A percentile compares a stretch with the other conserved stretches of the same genome.
These are phyloP conservation scores for Caenorhabditis sp. DNA, from an alignment of 2,888 invertebrate species.

Conservation along the genomic window DNA sequence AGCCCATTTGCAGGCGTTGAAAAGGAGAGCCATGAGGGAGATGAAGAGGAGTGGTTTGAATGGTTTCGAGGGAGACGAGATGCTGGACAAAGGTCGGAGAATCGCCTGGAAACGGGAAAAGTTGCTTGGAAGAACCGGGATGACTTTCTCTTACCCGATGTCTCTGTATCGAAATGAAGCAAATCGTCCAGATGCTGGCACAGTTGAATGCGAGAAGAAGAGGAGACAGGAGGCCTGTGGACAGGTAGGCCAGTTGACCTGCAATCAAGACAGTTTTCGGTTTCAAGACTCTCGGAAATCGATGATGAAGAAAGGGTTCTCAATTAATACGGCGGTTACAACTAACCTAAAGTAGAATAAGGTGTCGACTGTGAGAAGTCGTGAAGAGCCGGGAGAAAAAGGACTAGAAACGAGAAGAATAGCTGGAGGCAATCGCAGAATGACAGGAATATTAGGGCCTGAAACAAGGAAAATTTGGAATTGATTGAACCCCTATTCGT, in stretches of 20 bases:
- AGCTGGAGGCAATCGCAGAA: conserved; percentile 80
- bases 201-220: conserved; percentile 79
- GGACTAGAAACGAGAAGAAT: conserved; percentile 80
- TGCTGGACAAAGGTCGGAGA: conserved; percentile 63
- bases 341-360: conserved; percentile 43
- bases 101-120: conserved; percentile 67
- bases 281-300: not conserved
- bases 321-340: no score
- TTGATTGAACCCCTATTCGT: no score
- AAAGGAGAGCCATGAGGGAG: conserved; percentile 74
- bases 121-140: no score
- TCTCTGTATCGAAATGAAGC: conserved; percentile 80
- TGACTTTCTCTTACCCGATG: conserved; percentile 74
- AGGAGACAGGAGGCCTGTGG: conserved; percentile 78
- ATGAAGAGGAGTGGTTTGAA: conserved; percentile 75
- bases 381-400: conserved; percentile 81
- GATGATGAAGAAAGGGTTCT: not conserved
- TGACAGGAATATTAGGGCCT: conserved; percentile 80
- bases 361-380: conserved; percentile 71
- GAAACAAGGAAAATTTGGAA: conserved; percentile 49
- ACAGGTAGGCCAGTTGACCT: conserved; percentile 80
- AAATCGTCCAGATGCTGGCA: conserved; percentile 82
- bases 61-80: conserved; percentile 62
- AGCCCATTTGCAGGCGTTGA: conserved; percentile 81
- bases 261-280: conserved; percentile 17